Evolutionary conservation across 2,797 vertebrate species (phyloP).

Genomic region (Bovichtus variegatus): DNA sequence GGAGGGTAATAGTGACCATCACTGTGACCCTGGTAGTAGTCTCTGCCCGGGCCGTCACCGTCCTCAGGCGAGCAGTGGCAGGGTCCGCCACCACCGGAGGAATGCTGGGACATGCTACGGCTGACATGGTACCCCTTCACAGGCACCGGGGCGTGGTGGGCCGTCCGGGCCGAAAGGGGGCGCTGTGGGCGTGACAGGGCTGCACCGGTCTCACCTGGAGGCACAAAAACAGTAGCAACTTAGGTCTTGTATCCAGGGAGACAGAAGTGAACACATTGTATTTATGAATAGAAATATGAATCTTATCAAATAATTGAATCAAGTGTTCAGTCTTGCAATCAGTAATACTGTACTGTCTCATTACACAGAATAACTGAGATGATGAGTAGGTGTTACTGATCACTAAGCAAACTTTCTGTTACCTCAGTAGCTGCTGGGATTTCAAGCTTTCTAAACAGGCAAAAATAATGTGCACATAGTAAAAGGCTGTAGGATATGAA

Average conservation of each 20-base stretch:
- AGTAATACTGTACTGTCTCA: conserved; percentile 10
- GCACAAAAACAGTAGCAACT: conserved; percentile 24
- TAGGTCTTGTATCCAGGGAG: neutral
- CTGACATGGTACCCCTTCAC: conserved; percentile 97
- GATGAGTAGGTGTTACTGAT: conserved; percentile 16
- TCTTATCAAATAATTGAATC: conserved; percentile 51
- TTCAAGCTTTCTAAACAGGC: neutral
- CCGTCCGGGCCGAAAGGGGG: conserved; percentile 89
- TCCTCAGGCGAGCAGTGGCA: conserved; percentile 93
- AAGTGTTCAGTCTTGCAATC: conserved; percentile 13
- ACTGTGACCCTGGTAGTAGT: conserved; percentile 85
- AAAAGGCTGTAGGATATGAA: neutral
- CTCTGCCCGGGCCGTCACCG: conserved; percentile 84
- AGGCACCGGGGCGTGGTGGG: conserved; percentile 88
- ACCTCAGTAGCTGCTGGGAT: neutral
- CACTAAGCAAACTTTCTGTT: neutral
- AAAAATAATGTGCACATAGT: neutral
- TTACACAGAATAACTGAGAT: conserved; percentile 14
- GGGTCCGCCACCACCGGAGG: conserved; percentile 85
- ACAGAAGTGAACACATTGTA: conserved; percentile 5
- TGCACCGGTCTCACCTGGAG: conserved; percentile 87
- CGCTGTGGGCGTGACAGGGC: conserved; percentile 89
- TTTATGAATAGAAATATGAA: conserved; percentile 1
- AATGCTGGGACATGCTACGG: conserved; percentile 93
- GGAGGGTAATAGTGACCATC: conserved; percentile 90